phyloP scores from a whole-genome alignment of 2,797 vertebrate genomes.

The Ptychobarbus kaznakovi region DNA sequence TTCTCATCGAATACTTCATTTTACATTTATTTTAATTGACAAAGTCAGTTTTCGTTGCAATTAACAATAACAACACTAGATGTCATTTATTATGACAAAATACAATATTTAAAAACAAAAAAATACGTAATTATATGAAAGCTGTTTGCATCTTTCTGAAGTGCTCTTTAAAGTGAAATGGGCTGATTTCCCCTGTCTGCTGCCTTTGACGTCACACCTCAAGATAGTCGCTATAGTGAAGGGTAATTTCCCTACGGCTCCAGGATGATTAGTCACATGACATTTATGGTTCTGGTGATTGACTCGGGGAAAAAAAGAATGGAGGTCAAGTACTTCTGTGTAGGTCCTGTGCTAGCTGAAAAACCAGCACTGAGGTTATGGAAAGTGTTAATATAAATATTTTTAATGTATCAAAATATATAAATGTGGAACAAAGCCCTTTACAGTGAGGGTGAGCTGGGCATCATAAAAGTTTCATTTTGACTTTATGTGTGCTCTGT shows the following conservation, averaged over 20 bases:
- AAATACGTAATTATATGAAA: background rate
- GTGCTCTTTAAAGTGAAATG: background rate
- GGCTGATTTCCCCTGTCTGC: background rate
- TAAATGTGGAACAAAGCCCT: background rate
- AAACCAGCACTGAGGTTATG: background rate
- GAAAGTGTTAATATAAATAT: background rate
- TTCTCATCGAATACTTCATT: background rate
- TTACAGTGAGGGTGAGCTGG: conserved; percentile 9
- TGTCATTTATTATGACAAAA: background rate
- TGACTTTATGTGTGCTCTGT: background rate
- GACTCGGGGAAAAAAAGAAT: background rate
- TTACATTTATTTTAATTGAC: background rate
- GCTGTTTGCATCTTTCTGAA: background rate
- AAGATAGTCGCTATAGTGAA: conserved; percentile 1
- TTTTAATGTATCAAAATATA: conserved; percentile 6
- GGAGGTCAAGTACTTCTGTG: background rate
- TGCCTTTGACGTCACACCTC: background rate
- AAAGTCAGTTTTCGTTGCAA: background rate
- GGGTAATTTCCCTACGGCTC: conserved; percentile 5
- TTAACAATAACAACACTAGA: background rate
- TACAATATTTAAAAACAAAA: background rate
- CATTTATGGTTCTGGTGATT: background rate
- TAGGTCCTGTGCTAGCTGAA: background rate
- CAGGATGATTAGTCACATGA: background rate
- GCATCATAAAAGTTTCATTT: conserved; percentile 27